Evolutionary conservation across 2,113 vertebrate species (phyloP), one percentile per base, ranked within the genome.

Genomic region (Hippocampus zosterae): DNA sequence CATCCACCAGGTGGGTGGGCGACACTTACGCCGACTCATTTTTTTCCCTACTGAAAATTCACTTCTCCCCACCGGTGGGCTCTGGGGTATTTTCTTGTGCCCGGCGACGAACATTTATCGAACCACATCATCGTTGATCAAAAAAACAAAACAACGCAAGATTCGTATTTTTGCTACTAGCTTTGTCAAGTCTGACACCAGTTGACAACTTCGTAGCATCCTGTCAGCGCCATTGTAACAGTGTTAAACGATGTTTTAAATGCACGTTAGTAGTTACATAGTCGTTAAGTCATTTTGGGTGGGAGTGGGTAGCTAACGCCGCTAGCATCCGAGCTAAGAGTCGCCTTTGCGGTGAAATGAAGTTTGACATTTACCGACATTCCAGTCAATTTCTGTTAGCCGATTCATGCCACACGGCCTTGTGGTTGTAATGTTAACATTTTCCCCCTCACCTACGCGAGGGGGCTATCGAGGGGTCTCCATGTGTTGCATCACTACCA

Each of bases 1-100:
- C 68, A 61, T 91, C 53, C 87, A 90, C 4, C 83, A 91, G 92
- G 92, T 92, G 75, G 88, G 87, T 76, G 12, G 19, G 4, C 44
- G 2, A 55, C 29, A 15, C 19, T 56, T 10, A 44, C 12, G 10
- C 6, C 21, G 19, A 64, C 11, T 8, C 11, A 12, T 56, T 7
- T 53, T 56, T 29, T 59, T 59, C 18, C 33, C 57, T 8, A 18
- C 4, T 2, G 2, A 42, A 44, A 15, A 42, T 41, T 41, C 5
- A 8, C 29, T 10, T 12, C 21, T 41, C 0, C 27, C 27, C 27
- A 6, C 1, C 15, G 21, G 40, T 64, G 10, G 40, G 37, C 1
- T 41, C 13, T 37, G 33, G 18, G 12, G 6, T 41, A 23, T 33
- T 23, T 15, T 13, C 21, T 15, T 60, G 13, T 18, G 7, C 57